Percentiles rank a stretch among this genome's conserved stretches.
These are phyloP conservation scores for Sebastes goodei DNA, from an alignment of 2,797 vertebrate species.

Conservation along the genomic window DNA sequence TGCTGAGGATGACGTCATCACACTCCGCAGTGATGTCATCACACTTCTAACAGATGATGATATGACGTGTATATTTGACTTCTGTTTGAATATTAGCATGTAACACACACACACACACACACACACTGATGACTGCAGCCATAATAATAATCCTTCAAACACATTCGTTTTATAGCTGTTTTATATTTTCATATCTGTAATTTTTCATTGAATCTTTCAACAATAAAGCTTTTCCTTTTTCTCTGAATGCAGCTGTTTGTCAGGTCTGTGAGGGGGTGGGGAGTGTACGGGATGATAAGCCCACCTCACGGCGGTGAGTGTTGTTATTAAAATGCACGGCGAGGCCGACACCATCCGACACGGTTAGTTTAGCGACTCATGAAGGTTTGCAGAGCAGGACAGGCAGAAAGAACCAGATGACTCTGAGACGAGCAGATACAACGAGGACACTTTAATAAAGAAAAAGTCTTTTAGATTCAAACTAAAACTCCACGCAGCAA, in stretches of 20 bases:
- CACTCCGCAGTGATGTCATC: not conserved
- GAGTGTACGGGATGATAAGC: no score
- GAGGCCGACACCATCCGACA: no score
- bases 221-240: constrained; percentile 28
- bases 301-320: no score
- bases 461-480: no score
- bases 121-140: not conserved
- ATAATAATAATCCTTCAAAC: not conserved
- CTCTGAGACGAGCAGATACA: no score
- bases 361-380: no score
- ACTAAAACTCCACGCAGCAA: no score
- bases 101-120: not conserved
- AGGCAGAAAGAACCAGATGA: no score
- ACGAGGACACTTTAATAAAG: no score
- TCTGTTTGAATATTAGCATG: constrained; percentile 36
- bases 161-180: not conserved
- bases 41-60: not conserved
- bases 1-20: constrained; percentile 55
- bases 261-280: no score
- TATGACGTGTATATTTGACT: constrained; percentile 5
- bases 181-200: constrained; percentile 35
- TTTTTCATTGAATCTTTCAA: not conserved
- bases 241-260: not conserved
- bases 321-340: no score
- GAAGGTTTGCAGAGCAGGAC: no score